These are phyloP conservation scores for Myathropa florea DNA, from an alignment of 2,888 invertebrate genomes.

Conservation along the genomic window DNA sequence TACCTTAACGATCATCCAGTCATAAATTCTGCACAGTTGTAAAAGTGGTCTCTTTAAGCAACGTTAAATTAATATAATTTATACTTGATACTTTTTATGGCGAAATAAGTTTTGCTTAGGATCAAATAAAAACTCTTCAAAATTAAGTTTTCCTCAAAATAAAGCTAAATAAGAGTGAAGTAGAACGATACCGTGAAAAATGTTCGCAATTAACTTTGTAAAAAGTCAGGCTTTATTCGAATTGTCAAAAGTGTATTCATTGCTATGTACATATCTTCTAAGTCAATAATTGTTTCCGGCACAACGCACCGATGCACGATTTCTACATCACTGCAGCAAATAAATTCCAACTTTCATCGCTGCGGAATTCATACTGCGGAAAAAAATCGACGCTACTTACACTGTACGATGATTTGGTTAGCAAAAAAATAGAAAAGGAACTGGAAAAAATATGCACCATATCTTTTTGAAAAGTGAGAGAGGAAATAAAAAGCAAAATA, in stretches of 20 bases:
- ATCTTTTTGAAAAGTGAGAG: no score
- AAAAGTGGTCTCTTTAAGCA: neutral
- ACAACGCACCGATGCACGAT: neutral
- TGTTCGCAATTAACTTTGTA: neutral
- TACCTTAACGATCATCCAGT: neutral
- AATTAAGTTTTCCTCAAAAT: neutral
- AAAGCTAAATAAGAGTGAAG: neutral
- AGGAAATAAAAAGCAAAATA: no score
- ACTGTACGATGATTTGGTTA: no score
- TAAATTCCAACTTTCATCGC: no score
- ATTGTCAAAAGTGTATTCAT: neutral
- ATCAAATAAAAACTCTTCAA: neutral
- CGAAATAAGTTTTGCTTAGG: neutral
- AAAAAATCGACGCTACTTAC: no score
- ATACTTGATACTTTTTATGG: neutral
- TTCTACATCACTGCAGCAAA: no score
- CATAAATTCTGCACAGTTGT: neutral
- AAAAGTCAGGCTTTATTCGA: neutral
- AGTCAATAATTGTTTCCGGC: neutral
- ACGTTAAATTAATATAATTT: neutral
- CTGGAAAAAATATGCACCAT: no score
- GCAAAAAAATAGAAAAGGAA: no score
- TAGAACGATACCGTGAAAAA: neutral
- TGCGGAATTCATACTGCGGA: no score
- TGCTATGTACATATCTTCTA: neutral